phyloP scores from a whole-genome alignment of 1,140 invertebrate genomes.

The Megalonaias nervosa region DNA sequence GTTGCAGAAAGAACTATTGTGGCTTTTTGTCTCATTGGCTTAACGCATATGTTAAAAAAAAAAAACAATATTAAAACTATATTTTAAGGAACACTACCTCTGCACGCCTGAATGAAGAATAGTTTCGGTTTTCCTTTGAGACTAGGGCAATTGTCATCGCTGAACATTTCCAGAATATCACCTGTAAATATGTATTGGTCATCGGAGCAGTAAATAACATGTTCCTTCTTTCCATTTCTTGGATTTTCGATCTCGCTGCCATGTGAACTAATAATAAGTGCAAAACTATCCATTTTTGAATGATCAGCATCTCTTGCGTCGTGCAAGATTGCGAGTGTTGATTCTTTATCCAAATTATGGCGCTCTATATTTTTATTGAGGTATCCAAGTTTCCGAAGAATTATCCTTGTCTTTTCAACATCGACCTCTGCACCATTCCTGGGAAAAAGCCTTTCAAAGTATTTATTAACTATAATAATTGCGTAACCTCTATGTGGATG shows the following conservation, averaged over 20 bases:
- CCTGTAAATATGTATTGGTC: constrained; percentile 1
- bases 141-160: constrained; percentile 7
- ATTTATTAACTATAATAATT: constrained; percentile 35
- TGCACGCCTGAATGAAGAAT: constrained; percentile 22
- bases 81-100: background rate
- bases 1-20: too few relatives aligned
- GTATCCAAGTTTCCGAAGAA: constrained; percentile 33
- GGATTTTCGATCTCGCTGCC: constrained; percentile 10
- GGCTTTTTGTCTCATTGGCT: too few relatives aligned
- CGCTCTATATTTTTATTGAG: background rate
- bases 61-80: too few relatives aligned
- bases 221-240: constrained; percentile 16
- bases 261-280: constrained; percentile 30
- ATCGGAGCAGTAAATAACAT: constrained; percentile 1
- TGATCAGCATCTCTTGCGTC: constrained; percentile 7
- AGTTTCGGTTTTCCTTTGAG: constrained; percentile 22
- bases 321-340: background rate
- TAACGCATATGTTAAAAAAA: too few relatives aligned
- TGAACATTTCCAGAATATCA: constrained; percentile 15
- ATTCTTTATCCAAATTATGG: constrained; percentile 9
- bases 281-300: constrained; percentile 36
- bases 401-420: constrained; percentile 6
- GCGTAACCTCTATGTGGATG: constrained; percentile 21
- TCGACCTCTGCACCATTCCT: constrained; percentile 32
- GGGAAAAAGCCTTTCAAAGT: constrained; percentile 15